Evolutionary conservation across 2,113 vertebrate species (phyloP).

Genomic region (Silurus glanis): DNA sequence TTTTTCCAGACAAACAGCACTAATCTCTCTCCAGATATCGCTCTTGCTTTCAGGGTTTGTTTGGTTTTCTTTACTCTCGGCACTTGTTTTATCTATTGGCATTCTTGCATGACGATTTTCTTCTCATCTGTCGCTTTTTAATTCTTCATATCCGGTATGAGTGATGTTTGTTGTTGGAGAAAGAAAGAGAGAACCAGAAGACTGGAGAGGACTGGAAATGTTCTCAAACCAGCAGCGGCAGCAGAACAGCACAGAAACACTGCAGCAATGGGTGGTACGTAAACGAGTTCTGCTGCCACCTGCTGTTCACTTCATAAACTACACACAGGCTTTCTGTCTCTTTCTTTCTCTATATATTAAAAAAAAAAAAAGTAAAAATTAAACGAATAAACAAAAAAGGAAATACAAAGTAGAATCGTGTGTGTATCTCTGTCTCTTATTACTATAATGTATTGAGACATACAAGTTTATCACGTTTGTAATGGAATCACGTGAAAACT

Average conservation of each 20-base stretch:
- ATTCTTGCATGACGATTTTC: conserved; percentile 4
- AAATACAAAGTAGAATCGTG: too few species aligned
- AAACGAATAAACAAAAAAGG: too few species aligned
- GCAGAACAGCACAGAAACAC: neutral
- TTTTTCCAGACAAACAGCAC: neutral
- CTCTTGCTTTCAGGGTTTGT: neutral
- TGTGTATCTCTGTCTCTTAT: too few species aligned
- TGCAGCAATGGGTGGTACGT: neutral
- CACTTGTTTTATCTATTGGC: conserved; percentile 6
- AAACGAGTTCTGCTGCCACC: conserved; percentile 32
- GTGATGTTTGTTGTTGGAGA: neutral
- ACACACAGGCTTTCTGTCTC: neutral
- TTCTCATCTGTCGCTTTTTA: conserved; percentile 24
- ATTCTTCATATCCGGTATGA: conserved; percentile 23
- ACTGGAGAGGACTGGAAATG: neutral
- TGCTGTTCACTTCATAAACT: conserved; percentile 8
- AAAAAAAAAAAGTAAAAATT: too few species aligned
- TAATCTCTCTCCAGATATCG: neutral
- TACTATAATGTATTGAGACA: too few species aligned
- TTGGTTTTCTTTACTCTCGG: neutral
- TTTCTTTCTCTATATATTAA: neutral
- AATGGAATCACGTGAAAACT: too few species aligned
- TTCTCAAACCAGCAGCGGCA: conserved; percentile 31
- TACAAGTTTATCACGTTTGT: too few species aligned
- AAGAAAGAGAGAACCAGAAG: neutral